Conservation (phyloP, 2,113 vertebrate genomes). For the Perccottus glenii region DNA sequence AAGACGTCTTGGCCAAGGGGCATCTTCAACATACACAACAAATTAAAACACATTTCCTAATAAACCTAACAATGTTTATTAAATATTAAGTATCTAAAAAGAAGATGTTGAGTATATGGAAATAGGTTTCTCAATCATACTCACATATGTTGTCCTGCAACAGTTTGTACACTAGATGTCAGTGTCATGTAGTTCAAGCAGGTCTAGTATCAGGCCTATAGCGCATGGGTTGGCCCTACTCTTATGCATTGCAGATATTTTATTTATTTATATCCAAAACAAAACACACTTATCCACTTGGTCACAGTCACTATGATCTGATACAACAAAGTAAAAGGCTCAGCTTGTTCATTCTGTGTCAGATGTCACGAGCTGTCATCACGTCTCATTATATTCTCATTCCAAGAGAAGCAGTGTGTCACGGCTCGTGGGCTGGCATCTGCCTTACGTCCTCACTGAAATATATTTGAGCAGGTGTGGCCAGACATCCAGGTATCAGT, state of each 20-base stretch:
- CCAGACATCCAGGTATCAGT: conserved; percentile 46
- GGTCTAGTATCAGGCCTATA: not conserved
- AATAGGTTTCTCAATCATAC: not conserved
- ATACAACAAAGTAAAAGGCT: not conserved
- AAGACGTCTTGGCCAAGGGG: too few species aligned
- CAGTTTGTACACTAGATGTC: conserved; percentile 35
- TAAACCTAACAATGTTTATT: too few species aligned
- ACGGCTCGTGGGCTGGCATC: not conserved
- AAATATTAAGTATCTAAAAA: too few species aligned
- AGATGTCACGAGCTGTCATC: conserved; percentile 4
- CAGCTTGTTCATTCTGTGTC: conserved; percentile 5
- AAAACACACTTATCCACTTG: not conserved
- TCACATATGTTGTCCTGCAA: not conserved
- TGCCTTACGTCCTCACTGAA: conserved; percentile 2
- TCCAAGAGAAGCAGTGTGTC: not conserved
- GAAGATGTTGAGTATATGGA: too few species aligned
- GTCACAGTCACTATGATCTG: not conserved
- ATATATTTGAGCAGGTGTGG: conserved; percentile 33
- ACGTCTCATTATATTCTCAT: not conserved
- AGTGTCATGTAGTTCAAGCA: conserved; percentile 2
- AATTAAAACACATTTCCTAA: too few species aligned
- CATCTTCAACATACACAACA: too few species aligned
- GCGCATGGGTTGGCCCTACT: not conserved
- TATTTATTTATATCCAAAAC: not conserved
- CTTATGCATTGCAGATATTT: not conserved